These are phyloP conservation scores for Climacteris rufus DNA, from an alignment of 2,113 vertebrate genomes.

Conservation along the genomic window DNA sequence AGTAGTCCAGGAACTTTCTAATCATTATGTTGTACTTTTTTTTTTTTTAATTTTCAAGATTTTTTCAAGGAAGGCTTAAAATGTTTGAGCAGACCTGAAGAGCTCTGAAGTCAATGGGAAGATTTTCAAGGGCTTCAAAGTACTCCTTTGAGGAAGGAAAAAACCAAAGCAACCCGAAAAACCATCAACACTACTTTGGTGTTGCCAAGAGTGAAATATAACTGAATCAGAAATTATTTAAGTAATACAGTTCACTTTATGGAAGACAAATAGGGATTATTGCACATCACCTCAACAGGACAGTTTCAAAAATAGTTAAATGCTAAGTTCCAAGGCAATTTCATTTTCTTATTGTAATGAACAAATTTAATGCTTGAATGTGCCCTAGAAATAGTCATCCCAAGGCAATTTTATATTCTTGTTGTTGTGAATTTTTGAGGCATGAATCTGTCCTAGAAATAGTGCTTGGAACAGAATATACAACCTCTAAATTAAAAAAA, in stretches of 20 bases:
- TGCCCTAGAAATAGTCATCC: conserved; percentile 44
- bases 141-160: background rate
- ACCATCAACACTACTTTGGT: background rate
- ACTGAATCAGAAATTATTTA: background rate
- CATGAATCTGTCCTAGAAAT: conserved; percentile 31
- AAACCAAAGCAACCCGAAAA: background rate
- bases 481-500: conserved; percentile 34
- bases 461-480: conserved; percentile 15
- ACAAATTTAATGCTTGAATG: conserved; percentile 58
- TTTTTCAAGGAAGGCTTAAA: background rate
- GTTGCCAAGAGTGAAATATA: background rate
- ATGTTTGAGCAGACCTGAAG: background rate
- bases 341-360: conserved; percentile 64
- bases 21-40: background rate
- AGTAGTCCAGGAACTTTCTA: background rate
- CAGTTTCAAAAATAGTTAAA: conserved; percentile 39
- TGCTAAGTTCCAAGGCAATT: conserved; percentile 32
- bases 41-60: background rate
- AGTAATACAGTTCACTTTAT: background rate
- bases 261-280: background rate
- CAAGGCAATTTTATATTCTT: conserved; percentile 53
- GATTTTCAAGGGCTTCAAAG: background rate
- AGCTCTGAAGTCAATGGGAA: background rate
- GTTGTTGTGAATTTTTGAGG: conserved; percentile 49
- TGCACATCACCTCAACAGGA: background rate